Evolutionary conservation across 2,113 vertebrate species (phyloP), one percentile per base, ranked within the genome.

Genomic region (Hippocampus guttulatus): DNA sequence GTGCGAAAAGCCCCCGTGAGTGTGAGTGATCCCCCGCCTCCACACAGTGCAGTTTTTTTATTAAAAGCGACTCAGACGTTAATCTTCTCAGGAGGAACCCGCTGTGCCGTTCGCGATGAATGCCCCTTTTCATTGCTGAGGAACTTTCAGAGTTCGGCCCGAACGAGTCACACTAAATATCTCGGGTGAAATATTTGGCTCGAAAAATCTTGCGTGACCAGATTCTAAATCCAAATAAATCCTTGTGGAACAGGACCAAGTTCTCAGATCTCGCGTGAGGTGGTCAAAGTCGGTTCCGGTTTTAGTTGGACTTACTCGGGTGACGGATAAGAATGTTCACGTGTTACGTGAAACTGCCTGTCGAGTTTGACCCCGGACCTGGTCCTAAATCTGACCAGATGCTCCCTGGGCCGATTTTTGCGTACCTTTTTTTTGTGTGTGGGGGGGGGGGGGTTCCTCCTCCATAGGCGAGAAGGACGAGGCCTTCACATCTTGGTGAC

Each of bases 401-500:
- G 55, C 23, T 27, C 10, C 15, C 27, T 2, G 5, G 27, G 18
- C 14, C 1, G 27, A 33, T 55, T 9, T n/a, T n/a, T 23, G 2
- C 3, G 21, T 20, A 60, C 2, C 58, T 8, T 16, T 33, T 30
- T 12, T 10, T 12, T n/a, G n/a, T n/a, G n/a, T n/a, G n/a, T n/a
- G n/a, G n/a, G 5, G 33, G 33, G 33, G 5, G 33, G 33, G 23
- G 3, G 23, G 1, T 27, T 58, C 10, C 23, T 14, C 55, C 8
- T 6, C 11, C 11, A 12, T 23, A 3, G 3, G 1, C 3, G 12
- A 25, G n/a, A 43, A 45, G 2, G 21, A 8, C 2, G 33, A 38
- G 33, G 33, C 33, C 33, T 15, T 88, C 86, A 91, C 88, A 90
- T 90, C 72, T 85, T 87, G 1, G 85, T 88, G 68, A 82, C 23